Evolutionary conservation across 2,797 vertebrate genomes (phyloP), one percentile per base, ranked within the genome.

Genomic region (Siniperca obscura): DNA sequence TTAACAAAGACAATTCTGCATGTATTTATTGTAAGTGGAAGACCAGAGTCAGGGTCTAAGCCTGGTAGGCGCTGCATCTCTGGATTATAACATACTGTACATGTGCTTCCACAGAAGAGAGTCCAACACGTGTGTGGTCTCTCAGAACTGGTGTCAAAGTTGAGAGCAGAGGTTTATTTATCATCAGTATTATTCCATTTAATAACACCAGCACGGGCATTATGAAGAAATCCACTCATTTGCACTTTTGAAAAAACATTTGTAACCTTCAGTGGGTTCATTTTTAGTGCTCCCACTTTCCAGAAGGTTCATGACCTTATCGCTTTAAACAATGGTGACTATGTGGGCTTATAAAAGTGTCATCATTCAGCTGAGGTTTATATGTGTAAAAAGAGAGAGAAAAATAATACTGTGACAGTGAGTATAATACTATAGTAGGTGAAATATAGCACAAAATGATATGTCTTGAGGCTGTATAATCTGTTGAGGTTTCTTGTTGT

Each of bases 51-150:
- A 96, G 96, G 25, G 90, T 95, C 92, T 97, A 95, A 0, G 95
- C 95, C 86, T 95, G 97, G 93, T 96, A 97, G 12, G 96, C 96
- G 81, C 97, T 97, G 55, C 96, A 97, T 69, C 96, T 94, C 90
- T 97, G 96, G 81, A 97, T 95, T 1, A 96, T 96, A 75, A 95
- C 96, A 30, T 96, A 97, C 70, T 0, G 96, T 97, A 76, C 96
- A 97, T 1, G 95, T 96, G 81, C 96, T 96, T 40, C 96, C 96
- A 5, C 10, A 48, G 40, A 40, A 59, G 25, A 70, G 16, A 14
- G 96, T 97, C 96, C 96, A 30, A 22, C 46, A 70, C 40, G 97
- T 84, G 97, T 96, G 96, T 21, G 95, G 77, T 71, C 95, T 95
- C 81, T 97, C 88, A 27, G 96, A 97, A 61, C 94, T 93, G 5